Base-by-base conservation (phyloP, 1,140 invertebrate species). In the Oryctes rhinoceros region DNA sequence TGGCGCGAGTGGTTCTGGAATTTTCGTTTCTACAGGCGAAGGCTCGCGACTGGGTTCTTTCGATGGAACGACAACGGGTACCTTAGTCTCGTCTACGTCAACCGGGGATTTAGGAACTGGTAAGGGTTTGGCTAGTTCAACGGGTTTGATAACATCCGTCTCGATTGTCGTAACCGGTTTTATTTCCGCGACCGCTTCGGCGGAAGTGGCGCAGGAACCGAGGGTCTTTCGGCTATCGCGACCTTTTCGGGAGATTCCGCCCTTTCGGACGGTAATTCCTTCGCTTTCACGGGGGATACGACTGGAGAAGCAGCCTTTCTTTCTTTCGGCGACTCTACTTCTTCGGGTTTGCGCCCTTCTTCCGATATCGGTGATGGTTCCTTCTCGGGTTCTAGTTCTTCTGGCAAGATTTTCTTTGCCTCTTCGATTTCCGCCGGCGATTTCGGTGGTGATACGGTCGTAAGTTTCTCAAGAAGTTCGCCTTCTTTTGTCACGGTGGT, bases 291-390 rank as follows among this genome's bases (percentile, higher is more conserved):
- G 9, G 49, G 49, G n/a, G 49, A 53, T 53, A 53, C 49, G 49
- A n/a, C n/a, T n/a, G 49, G 49, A 9, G 49, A 53, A 10, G 9
- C 49, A n/a, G 49, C 49, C n/a, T 76, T 44, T n/a, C 18, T 44
- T 35, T 76, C 75, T 76, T 76, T 76, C 30, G 75, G 75, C 35
- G 75, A 3, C n/a, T n/a, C n/a, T n/a, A n/a, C n/a, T n/a, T 76
- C 75, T 1, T 30, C 15, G 3, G 78, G 49, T 37, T 20, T 79
- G 13, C 65, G 13, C 53, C 71, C 65, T 0, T 67, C 37, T 67
- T 79, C 78, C 18, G 78, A n/a, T 11, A 47, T 37, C 9, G 77
- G 47, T 11, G 78, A 71, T 44, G 78, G 11, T 67, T 30, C 47
- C 71, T 79, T 20, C 24, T 35, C 37, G 15, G 9, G 30, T 76